Evolutionary conservation across 2,797 vertebrate species (phyloP).

Genomic region (Meda fulgida): DNA sequence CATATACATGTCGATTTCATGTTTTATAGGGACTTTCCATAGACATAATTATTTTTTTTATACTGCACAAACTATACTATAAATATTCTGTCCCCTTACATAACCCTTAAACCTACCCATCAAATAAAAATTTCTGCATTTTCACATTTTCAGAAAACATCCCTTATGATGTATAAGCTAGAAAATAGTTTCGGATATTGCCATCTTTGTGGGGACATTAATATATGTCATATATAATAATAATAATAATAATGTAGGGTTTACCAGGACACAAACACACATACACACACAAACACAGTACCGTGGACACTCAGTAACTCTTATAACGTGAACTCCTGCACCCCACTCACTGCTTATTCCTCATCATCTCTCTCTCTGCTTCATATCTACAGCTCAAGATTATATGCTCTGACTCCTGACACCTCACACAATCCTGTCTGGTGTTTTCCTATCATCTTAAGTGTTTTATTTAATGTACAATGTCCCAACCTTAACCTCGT

Average conservation of each 20-base stretch:
- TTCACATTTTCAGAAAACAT: no score
- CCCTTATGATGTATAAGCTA: no score
- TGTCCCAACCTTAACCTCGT: not conserved
- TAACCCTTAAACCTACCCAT: not conserved
- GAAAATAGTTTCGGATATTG: no score
- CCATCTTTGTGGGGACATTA: no score
- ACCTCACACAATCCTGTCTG: not conserved
- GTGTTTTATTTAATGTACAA: not conserved
- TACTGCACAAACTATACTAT: not conserved
- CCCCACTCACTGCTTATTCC: not conserved
- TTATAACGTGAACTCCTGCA: no score
- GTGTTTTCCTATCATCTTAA: not conserved
- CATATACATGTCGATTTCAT: not conserved
- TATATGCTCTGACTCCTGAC: not conserved
- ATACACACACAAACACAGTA: no score
- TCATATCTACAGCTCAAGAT: not conserved
- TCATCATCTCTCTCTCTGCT: not conserved
- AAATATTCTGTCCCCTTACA: not conserved
- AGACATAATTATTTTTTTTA: not conserved
- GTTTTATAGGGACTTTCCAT: not conserved
- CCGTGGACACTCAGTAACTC: no score
- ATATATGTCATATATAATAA: no score
- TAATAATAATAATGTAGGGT: no score
- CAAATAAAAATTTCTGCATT: no score
- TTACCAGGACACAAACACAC: no score